Conservation (phyloP, 2,797 vertebrate species). For the Pteropus rufus region DNA sequence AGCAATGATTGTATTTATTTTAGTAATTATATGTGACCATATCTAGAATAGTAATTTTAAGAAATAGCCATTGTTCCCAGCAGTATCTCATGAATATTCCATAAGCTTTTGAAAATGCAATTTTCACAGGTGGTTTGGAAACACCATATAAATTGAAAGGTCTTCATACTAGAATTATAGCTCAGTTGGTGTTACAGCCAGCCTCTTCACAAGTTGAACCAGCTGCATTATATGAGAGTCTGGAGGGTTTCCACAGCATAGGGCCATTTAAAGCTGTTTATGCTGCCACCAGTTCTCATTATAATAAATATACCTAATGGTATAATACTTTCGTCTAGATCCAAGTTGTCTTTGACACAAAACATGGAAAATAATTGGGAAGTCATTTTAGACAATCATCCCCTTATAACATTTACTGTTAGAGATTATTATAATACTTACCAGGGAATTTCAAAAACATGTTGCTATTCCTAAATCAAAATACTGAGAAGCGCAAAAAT, state of each 20-base stretch:
- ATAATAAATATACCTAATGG: not conserved
- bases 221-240: not conserved
- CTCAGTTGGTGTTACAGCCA: not conserved
- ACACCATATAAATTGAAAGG: conserved; percentile 25
- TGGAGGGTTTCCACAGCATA: not conserved
- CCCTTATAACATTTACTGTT: not conserved
- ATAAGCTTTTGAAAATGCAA: conserved; percentile 55
- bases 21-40: conserved; percentile 22
- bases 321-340: not conserved
- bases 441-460: not conserved
- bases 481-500: not conserved
- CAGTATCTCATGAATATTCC: conserved; percentile 64
- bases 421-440: not conserved
- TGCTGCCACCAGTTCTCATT: not conserved
- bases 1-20: conserved; percentile 62
- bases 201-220: not conserved
- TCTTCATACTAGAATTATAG: not conserved
- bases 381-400: not conserved
- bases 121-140: conserved; percentile 62
- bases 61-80: conserved; percentile 58
- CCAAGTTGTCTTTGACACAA: conserved; percentile 11
- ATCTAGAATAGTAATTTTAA: conserved; percentile 57
- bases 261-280: conserved; percentile 11
- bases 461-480: not conserved
- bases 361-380: not conserved